These are phyloP conservation scores for Todiramphus saurophagus DNA, from an alignment of 2,113 vertebrate genomes.

Conservation along the genomic window DNA sequence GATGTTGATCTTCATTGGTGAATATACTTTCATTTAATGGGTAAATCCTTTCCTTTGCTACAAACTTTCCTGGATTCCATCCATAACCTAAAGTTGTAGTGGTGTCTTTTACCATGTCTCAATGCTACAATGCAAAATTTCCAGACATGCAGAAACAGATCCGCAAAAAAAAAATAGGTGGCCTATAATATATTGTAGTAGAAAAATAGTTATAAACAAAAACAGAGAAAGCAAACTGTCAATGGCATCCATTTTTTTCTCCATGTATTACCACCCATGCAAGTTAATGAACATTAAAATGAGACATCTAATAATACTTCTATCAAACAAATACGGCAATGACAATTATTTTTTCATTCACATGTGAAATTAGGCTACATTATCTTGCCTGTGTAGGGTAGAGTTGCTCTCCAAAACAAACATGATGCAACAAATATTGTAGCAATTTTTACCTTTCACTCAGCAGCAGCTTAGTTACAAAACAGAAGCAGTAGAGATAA, in stretches of 20 bases:
- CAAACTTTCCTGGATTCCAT: neutral
- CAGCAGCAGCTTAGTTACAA: neutral
- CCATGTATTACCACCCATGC: neutral
- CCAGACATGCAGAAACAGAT: neutral
- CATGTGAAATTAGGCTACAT: neutral
- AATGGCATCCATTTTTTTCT: neutral
- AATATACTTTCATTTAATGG: neutral
- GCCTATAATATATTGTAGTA: neutral
- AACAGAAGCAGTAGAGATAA: neutral
- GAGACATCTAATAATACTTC: neutral
- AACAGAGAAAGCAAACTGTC: neutral
- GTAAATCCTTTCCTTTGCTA: neutral
- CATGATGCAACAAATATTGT: neutral
- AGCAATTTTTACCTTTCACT: neutral
- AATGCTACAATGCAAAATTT: neutral
- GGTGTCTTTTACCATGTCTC: neutral
- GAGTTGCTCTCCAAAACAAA: neutral
- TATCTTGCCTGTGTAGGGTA: neutral
- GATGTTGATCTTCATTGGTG: neutral
- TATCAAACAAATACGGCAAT: neutral
- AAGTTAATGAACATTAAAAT: neutral
- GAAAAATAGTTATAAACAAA: neutral
- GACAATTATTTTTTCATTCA: neutral
- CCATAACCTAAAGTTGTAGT: neutral
- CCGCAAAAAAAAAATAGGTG: neutral